phyloP scores from a whole-genome alignment of 2,888 invertebrate genomes.

The Agrochola litura region DNA sequence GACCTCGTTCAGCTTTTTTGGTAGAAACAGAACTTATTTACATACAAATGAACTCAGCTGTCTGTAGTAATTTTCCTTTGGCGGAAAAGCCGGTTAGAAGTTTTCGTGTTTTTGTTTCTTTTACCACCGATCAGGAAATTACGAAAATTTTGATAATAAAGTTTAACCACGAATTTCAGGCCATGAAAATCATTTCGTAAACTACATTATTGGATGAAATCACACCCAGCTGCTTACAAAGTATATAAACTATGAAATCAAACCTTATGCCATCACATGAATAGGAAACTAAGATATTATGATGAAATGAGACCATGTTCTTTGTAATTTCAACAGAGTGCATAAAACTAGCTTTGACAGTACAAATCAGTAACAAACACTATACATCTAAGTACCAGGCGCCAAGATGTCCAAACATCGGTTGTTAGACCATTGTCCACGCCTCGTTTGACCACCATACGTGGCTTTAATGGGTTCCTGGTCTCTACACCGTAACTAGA shows the following conservation, averaged over 20 bases:
- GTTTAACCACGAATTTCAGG: background rate
- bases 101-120: background rate
- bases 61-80: conserved; percentile 31
- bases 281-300: background rate
- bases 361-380: background rate
- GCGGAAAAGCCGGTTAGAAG: conserved; percentile 1
- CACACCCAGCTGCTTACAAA: background rate
- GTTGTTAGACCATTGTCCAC: conserved; percentile 60
- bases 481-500: conserved; percentile 49
- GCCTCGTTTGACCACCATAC: conserved; percentile 61
- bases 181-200: background rate
- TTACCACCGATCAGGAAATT: background rate
- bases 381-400: background rate
- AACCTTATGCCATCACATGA: background rate
- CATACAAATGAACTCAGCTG: conserved; percentile 27
- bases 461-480: conserved; percentile 69
- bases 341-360: background rate
- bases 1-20: conserved; percentile 61
- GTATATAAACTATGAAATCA: background rate
- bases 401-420: conserved; percentile 41
- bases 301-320: background rate
- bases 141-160: background rate
- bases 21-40: conserved; percentile 47
- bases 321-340: background rate
- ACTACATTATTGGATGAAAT: background rate